Base-by-base conservation (phyloP, 2,113 vertebrate species). In the Rhinolophus sinicus region DNA sequence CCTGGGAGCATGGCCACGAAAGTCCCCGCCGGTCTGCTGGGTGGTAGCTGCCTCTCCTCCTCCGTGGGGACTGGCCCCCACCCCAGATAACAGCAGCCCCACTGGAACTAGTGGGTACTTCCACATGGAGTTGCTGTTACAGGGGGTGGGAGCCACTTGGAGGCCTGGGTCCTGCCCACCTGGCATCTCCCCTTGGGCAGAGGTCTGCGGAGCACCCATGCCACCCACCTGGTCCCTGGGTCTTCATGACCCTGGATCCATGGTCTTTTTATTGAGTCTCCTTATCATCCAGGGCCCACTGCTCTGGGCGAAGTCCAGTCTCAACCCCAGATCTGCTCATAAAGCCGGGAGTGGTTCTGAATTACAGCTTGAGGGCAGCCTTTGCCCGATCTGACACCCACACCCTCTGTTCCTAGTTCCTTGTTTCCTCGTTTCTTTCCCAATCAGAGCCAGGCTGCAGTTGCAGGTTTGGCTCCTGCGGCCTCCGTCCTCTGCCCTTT, bases 101-200 rank as follows among this genome's bases (percentile, higher is more conserved):
- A 98, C 95, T 97, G 98, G 98, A 98, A 98, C 15, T 33, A 40
- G 93, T 9, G 75, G 62, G 76, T 65, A 96, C 90, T 98, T 98
- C 98, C 98, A 98, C 98, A 98, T 98, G 98, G 98, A 98, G 98
- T 98, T 98, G 98, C 98, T 98, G 98, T 98, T 98, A 98, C 98
- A 98, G 86, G 96, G 96, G 94, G 96, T 78, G 56, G 93, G 18
- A 65, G 56, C 96, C 94, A 4, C 16, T 0, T 13, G 69, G 88
- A 85, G 75, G 73, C 65, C 3, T 30, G 56, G 47, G 60, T 26
- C 30, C 72, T 28, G 44, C 50, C 52, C 1, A 2, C 65, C 19
- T 5, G 56, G 77, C 21, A 1, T 12, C 67, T 50, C 3, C 50
- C 40, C 60, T 15, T 0, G 24, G 85, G 67, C 67, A 40, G 62